Evolutionary conservation across 1,140 invertebrate species (phyloP).

Genomic region (Himalopsyche phryganea): DNA sequence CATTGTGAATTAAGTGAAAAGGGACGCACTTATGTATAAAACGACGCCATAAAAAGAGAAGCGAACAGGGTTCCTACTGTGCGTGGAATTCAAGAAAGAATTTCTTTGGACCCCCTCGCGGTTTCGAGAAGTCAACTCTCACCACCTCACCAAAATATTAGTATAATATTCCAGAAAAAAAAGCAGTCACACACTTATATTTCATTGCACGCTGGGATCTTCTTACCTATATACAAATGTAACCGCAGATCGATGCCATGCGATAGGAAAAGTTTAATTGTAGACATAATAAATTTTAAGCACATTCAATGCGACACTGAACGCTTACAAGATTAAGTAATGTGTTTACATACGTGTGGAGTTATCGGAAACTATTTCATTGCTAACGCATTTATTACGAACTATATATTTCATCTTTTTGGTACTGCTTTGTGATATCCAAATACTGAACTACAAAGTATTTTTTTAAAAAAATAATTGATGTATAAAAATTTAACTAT

Average conservation of each 20-base stretch:
- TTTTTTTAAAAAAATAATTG: no score
- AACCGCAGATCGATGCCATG: constrained; percentile 7
- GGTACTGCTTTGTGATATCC: no score
- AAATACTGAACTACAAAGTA: no score
- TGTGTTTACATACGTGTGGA: not conserved
- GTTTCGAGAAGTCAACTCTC: constrained; percentile 7
- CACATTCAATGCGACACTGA: not conserved
- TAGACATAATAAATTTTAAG: constrained; percentile 13
- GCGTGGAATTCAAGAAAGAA: constrained; percentile 29
- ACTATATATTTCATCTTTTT: no score
- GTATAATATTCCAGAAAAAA: constrained; percentile 12
- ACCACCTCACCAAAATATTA: constrained; percentile 20
- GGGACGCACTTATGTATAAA: constrained; percentile 12
- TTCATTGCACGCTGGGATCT: constrained; percentile 7
- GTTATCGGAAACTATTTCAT: no score
- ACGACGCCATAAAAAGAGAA: not conserved
- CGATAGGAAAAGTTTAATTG: constrained; percentile 19
- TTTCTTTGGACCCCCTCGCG: constrained; percentile 22
- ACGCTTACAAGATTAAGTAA: not conserved
- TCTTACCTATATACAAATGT: constrained; percentile 4
- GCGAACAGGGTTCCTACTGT: constrained; percentile 13
- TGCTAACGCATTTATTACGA: no score
- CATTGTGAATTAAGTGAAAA: constrained; percentile 24
- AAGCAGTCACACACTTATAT: constrained; percentile 5
- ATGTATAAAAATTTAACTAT: no score